These are phyloP conservation scores for Bubalus kerabau DNA, from an alignment of 2,113 vertebrate species.

Conservation along the genomic window DNA sequence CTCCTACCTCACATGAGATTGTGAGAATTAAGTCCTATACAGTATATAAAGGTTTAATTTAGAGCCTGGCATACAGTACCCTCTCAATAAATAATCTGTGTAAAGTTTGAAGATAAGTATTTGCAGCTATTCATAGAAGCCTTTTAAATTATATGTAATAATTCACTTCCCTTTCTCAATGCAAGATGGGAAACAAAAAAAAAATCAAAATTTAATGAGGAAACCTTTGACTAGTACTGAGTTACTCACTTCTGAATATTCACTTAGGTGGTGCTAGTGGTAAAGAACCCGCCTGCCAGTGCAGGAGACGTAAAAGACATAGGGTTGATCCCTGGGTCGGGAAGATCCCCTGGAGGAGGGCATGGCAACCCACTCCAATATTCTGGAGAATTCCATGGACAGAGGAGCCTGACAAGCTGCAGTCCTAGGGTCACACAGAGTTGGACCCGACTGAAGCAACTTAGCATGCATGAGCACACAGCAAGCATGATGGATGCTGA, in stretches of 20 bases:
- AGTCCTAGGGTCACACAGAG: not conserved
- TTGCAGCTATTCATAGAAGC: not conserved
- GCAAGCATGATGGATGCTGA: not conserved
- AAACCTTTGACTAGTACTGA: not conserved
- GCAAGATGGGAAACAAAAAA: not conserved
- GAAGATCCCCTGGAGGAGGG: not conserved
- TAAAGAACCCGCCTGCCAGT: not conserved
- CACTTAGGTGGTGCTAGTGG: not conserved
- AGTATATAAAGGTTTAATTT: not conserved
- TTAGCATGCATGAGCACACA: not conserved
- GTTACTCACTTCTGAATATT: not conserved
- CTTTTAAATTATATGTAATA: slow-evolving; percentile 5
- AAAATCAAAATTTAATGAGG: not conserved
- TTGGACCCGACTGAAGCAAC: not conserved
- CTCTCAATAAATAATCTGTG: not conserved
- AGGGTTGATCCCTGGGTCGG: not conserved
- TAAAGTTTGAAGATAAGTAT: not conserved
- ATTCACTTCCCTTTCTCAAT: not conserved
- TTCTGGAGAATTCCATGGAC: not conserved
- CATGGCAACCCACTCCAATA: not conserved
- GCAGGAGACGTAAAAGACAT: not conserved
- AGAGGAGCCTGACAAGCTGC: not conserved
- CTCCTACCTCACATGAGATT: not conserved
- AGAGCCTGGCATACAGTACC: not conserved
- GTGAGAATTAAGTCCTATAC: not conserved